These are phyloP conservation scores for Pachymerium ferrugineum DNA, from an alignment of 2,888 invertebrate species.

Conservation along the genomic window DNA sequence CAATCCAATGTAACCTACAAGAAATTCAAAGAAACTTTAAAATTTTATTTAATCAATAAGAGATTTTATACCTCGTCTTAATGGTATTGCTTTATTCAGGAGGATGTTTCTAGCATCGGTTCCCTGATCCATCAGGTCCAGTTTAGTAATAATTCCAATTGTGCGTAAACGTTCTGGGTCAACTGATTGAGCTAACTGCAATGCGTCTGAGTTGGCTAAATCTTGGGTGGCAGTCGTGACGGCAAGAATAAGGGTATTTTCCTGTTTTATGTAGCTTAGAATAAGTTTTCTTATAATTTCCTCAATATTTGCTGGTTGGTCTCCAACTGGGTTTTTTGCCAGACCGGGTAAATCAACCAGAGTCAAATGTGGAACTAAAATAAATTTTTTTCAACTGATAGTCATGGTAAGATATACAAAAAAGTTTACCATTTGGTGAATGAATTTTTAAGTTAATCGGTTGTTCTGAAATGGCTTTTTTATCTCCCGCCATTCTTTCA, in stretches of 20 bases:
- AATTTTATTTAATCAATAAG: not conserved
- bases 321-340: slow-evolving; percentile 49
- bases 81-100: slow-evolving; percentile 47
- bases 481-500: not conserved
- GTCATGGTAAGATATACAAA: not conserved
- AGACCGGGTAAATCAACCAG: slow-evolving; percentile 50
- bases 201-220: slow-evolving; percentile 27
- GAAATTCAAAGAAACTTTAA: not conserved
- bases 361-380: slow-evolving; percentile 48
- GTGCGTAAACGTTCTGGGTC: slow-evolving; percentile 40
- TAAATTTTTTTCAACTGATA: too few species aligned
- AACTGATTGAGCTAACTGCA: not conserved
- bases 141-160: slow-evolving; percentile 50
- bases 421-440: slow-evolving; percentile 28
- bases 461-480: not conserved
- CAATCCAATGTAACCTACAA: slow-evolving; percentile 23
- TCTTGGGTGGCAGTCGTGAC: slow-evolving; percentile 1
- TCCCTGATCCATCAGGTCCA: slow-evolving; percentile 51
- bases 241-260: slow-evolving; percentile 14
- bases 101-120: slow-evolving; percentile 49
- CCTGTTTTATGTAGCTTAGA: not conserved
- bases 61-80: slow-evolving; percentile 39
- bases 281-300: not conserved
- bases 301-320: slow-evolving; percentile 44
- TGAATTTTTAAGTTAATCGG: slow-evolving; percentile 16